phyloP scores from a whole-genome alignment of 2,797 vertebrate genomes.

The Sebastolobus alascanus region DNA sequence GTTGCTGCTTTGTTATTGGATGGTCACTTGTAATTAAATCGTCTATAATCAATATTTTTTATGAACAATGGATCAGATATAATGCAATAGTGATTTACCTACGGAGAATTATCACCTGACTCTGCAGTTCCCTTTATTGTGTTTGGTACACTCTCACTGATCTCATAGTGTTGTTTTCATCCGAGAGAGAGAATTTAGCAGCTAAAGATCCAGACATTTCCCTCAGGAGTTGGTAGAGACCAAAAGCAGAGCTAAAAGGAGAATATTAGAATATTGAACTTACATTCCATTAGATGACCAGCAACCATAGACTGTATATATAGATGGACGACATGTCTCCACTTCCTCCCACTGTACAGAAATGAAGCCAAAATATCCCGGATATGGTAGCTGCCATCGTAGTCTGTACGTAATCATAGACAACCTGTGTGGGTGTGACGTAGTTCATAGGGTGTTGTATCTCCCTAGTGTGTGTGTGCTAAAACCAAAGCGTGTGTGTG shows the following conservation, averaged over 20 bases:
- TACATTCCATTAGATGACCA: background rate
- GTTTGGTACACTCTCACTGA: background rate
- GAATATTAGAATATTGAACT: background rate
- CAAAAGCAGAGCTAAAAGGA: background rate
- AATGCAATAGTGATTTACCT: background rate
- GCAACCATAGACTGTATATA: too few species aligned
- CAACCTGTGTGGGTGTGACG: too few species aligned
- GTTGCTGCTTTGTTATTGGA: background rate
- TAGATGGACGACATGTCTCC: too few species aligned
- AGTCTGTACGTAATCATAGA: too few species aligned
- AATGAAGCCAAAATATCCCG: too few species aligned
- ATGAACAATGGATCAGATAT: background rate
- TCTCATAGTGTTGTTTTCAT: background rate
- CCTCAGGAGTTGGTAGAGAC: background rate
- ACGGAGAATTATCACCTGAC: background rate
- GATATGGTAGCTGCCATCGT: too few species aligned
- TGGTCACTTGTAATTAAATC: background rate
- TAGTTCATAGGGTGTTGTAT: too few species aligned
- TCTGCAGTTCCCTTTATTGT: background rate
- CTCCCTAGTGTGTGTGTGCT: too few species aligned
- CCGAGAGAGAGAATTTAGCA: background rate
- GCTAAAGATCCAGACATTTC: background rate
- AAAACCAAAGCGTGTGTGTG: too few species aligned
- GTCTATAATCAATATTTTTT: background rate
- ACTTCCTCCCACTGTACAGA: too few species aligned